A percentile compares a stretch with the other conserved stretches of the same genome.
These are phyloP conservation scores for Chironomus riparius DNA, from an alignment of 2,888 invertebrate genomes.

Conservation along the genomic window DNA sequence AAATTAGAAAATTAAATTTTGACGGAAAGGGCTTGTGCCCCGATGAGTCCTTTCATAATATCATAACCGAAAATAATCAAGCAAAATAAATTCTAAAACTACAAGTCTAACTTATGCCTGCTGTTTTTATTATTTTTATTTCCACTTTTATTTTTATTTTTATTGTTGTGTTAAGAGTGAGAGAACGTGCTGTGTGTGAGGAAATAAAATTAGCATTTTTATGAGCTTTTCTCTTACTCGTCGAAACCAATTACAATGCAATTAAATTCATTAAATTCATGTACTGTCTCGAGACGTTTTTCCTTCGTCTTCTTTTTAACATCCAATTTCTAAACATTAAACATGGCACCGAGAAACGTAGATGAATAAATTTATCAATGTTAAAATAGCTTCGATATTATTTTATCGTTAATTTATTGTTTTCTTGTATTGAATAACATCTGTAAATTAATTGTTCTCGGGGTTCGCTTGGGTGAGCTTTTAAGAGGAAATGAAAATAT, in stretches of 20 bases:
- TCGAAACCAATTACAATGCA: conserved; percentile 5
- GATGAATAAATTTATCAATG: background rate
- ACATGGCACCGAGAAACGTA: background rate
- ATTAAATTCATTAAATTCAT: background rate
- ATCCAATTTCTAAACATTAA: background rate
- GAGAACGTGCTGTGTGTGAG: background rate
- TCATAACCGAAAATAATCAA: too few relatives aligned
- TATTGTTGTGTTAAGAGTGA: background rate
- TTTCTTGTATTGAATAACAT: background rate
- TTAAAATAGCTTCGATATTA: conserved; percentile 3
- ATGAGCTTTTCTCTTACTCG: background rate
- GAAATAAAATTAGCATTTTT: conserved; percentile 6
- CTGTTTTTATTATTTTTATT: too few relatives aligned
- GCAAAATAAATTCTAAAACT: too few relatives aligned
- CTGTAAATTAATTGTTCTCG: conserved; percentile 3
- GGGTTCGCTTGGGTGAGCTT: background rate
- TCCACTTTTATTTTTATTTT: too few relatives aligned
- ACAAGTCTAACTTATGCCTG: background rate
- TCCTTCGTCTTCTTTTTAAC: too few relatives aligned
- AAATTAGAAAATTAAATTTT: too few relatives aligned
- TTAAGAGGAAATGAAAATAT: background rate
- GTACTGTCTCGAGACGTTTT: background rate
- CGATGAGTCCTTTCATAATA: too few relatives aligned
- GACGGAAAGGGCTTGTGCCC: too few relatives aligned
- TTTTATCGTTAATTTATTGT: conserved; percentile 2